Evolutionary conservation across 2,888 invertebrate genomes (phyloP), one percentile per base, ranked within the genome.

Genomic region (Salpingus planirostris): DNA sequence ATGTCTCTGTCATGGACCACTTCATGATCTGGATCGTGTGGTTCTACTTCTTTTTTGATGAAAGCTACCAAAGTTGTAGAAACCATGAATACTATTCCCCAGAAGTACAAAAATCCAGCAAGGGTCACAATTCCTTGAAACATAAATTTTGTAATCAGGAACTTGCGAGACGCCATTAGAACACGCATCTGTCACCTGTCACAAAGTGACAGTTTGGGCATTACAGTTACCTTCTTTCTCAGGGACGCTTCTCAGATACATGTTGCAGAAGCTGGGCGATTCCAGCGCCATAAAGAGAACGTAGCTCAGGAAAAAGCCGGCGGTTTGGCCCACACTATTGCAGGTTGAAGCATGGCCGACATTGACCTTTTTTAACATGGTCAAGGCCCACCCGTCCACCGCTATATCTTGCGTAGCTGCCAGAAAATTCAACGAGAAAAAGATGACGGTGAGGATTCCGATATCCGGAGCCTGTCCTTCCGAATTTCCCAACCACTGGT

Each of bases 371-470:
- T 91, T 88, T 2, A 98, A 69, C 93, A 99, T 98, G 1, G 97
- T 98, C 7, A 99, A 69, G 1, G 98, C 98, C 98, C 98, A 99
- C 12, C 98, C 98, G 69, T 99, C 98, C 0, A 99, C 97, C 10
- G 95, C 97, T 55, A 98, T 96, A 64, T 99, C 98, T 69, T 99
- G 98, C 2, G 98, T 98, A 2, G 98, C 97, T 3, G 97, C 97
- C 50, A 99, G 69, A 56, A 97, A 95, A 58, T 96, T 97, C 2
- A 98, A 69, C 32, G 78, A 69, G 60, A 97, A 87, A 67, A 99
- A 99, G 36, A 90, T 70, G 8, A 76, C 55, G 1, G 96, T 96
- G 13, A 98, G 69, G 27, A 83, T 62, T 34, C 70, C 74, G 47
- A 91, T 85, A 51, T 85, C 80, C 0, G 89, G 86, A 14, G 52